Conservation (phyloP, 2,888 invertebrate species). For the Caenorhabditis becei region DNA sequence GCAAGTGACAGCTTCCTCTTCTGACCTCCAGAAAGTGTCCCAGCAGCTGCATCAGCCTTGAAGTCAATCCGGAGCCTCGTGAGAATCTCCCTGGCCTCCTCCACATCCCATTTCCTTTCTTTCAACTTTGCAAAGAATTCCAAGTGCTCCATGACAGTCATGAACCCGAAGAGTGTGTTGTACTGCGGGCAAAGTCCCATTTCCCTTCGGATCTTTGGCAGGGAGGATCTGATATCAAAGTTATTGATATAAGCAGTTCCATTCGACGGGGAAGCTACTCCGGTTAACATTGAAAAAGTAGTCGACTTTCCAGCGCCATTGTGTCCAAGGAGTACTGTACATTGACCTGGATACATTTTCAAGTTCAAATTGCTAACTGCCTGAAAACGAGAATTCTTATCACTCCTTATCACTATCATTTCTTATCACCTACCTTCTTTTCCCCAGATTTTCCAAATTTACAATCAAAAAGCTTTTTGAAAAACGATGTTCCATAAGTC, state of each 20-base stretch:
- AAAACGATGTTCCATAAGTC: constrained; percentile 74
- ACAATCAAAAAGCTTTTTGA: constrained; percentile 77
- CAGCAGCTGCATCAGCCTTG: constrained; percentile 65
- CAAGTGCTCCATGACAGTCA: constrained; percentile 90
- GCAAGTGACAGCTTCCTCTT: constrained; percentile 88
- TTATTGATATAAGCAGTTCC: constrained; percentile 81
- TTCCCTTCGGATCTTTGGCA: constrained; percentile 81
- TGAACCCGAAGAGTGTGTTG: constrained; percentile 89
- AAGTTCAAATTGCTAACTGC: constrained; percentile 87
- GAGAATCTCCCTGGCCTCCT: constrained; percentile 86
- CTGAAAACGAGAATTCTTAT: constrained; percentile 7
- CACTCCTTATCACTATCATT: not conserved
- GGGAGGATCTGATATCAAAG: constrained; percentile 85
- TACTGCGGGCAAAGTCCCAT: constrained; percentile 93
- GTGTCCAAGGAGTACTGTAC: constrained; percentile 86
- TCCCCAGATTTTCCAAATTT: constrained; percentile 71
- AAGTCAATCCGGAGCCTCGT: constrained; percentile 84
- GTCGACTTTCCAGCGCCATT: constrained; percentile 94
- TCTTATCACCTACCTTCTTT: constrained; percentile 44
- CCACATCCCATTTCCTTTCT: constrained; percentile 83
- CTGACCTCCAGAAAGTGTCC: constrained; percentile 87
- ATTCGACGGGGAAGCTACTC: constrained; percentile 69
- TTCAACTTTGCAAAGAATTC: constrained; percentile 87
- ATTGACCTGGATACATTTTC: constrained; percentile 89
- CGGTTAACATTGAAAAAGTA: constrained; percentile 94